Base-by-base conservation (phyloP, 2,797 vertebrate genomes). In the Gambelia wislizenii region DNA sequence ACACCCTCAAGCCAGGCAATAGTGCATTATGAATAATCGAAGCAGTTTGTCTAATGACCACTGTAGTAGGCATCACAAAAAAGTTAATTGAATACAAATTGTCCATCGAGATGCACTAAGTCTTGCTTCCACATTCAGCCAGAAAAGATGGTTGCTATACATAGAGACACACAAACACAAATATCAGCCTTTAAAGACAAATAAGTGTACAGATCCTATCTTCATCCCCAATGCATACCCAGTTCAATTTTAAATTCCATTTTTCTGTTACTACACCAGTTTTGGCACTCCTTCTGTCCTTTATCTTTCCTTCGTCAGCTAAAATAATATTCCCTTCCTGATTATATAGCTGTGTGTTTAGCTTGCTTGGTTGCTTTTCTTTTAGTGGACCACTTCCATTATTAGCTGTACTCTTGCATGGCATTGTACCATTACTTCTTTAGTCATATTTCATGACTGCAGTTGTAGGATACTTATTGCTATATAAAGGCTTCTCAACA, bases 301-400 rank as follows among this genome's bases (percentile, higher is more conserved):
- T 49, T 52, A 30, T 47, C 83, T 90, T 92, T 92, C 85, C 91
- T 87, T 95, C 93, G 6, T 85, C 77, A 88, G 2, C 89, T 92
- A 76, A 91, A 94, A 67, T 90, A 79, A 84, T 81, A 77, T 89
- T 61, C 67, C 52, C 59, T 80, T 91, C 80, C 89, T 92, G 81
- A 78, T 67, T 67, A 95, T 94, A 91, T 93, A 47, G n/a, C 91
- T 93, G 76, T 91, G 64, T 88, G 25, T 22, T 94, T 85, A 56
- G 91, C 86, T 92, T 90, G 81, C 91, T 92, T 96, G 96, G 95
- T 95, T 96, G 95, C 91, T 94, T 96, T 86, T 69, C 91, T 94
- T 93, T 92, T 93, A 88, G 79, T 96, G 85, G 90, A 93, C 87
- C 88, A 70, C 42, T 92, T 93, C 54, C 83, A 92, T 91, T 83